These are phyloP conservation scores for Anthopleura sola DNA, from an alignment of 64 coral and sea anemone species.

Conservation along the genomic window DNA sequence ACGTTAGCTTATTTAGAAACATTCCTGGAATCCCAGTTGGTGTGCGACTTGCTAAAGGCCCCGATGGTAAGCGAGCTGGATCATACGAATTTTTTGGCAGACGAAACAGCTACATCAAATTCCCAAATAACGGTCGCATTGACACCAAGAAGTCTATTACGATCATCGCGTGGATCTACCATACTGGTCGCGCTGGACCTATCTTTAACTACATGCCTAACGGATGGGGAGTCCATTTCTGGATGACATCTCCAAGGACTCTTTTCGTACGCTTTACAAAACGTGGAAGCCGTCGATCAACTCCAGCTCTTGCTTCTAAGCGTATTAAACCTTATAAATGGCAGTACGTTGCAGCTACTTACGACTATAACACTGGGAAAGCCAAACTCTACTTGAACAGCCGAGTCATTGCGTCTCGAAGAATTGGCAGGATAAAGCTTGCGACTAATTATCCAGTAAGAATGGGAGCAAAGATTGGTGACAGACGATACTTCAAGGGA, in stretches of 20 bases:
- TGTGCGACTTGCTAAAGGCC: slow-evolving; percentile 52
- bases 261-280: slow-evolving; percentile 39
- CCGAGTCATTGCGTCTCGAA: slow-evolving; percentile 50
- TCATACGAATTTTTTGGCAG: slow-evolving; percentile 76
- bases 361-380: slow-evolving; percentile 49
- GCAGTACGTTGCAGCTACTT: slow-evolving; percentile 73
- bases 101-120: slow-evolving; percentile 58
- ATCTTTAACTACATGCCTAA: slow-evolving; percentile 70
- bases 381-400: slow-evolving; percentile 66
- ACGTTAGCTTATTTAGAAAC: slow-evolving; percentile 56
- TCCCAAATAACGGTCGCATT: slow-evolving; percentile 51
- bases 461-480: slow-evolving; percentile 31
- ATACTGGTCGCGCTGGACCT: slow-evolving; percentile 45
- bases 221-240: slow-evolving; percentile 62
- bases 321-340: slow-evolving; percentile 49
- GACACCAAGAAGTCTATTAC: slow-evolving; percentile 68
- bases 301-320: slow-evolving; percentile 16
- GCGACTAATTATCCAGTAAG: slow-evolving; percentile 62
- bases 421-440: slow-evolving; percentile 46
- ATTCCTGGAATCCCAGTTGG: slow-evolving; percentile 40
- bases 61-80: slow-evolving; percentile 53
- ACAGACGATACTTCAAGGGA: slow-evolving; percentile 55
- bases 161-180: slow-evolving; percentile 68
- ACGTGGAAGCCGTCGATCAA: slow-evolving; percentile 26
- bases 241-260: slow-evolving; percentile 54